Base-by-base conservation (phyloP, 2,888 invertebrate species). In the Caenorhabditis auriculariae region DNA sequence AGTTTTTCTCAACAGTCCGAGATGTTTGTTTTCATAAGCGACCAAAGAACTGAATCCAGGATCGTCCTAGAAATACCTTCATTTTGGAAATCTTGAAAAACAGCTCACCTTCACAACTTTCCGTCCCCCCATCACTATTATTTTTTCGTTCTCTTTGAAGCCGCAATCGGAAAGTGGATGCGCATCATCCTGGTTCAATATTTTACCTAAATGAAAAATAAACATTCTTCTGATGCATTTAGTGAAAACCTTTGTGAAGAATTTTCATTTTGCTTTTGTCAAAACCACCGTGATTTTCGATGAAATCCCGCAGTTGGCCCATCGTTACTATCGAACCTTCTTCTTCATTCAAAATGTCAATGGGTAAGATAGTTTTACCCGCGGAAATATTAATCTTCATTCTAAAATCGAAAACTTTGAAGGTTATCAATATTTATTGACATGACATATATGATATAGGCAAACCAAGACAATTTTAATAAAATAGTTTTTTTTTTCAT, bases 71-170 rank as follows among this genome's bases (percentile, higher is more conserved):
- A 64, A 43, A 32, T 21, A 50, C 21, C 1, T 39, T 27, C 21
- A 1, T 15, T 1, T 2, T 15, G 37, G 21, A n/a, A 7, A 2
- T 15, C 28, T 46, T 27, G 17, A 21, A n/a, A 29, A 9, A 6
- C 24, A 46, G n/a, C 24, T 37, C 29, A 52, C 61, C 55, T 54
- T 59, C 26, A 64, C 42, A 26, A 58, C 67, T n/a, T 60, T 61
- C 48, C 62, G 67, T 2, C 60, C 55, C 17, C 78, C 77, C 67
- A 79, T 75, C 17, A 74, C 72, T 41, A 75, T 66, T 17, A 76
- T 52, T 46, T 71, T 75, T 52, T 79, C 78, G 37, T 67, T 66
- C 19, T 75, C 74, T 38, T 74, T 72, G 62, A 79, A 77, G 21
- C 55, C 49, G 26, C 74, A 47, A 12, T 62, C 58, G 9, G 51